These are phyloP conservation scores for Drosophila limbata DNA, from an alignment of 2,888 invertebrate genomes.

Conservation along the genomic window DNA sequence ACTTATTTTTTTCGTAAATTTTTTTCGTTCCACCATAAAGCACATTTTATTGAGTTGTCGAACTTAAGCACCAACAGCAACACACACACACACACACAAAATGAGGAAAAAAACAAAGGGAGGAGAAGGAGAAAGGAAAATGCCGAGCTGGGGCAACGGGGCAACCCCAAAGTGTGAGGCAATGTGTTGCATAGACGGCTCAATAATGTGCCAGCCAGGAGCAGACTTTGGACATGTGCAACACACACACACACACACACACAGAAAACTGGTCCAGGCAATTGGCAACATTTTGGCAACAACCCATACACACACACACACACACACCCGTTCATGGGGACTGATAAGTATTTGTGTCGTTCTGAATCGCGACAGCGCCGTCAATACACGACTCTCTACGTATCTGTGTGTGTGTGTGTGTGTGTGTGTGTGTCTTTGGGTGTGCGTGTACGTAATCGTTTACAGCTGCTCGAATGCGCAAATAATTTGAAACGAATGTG, in stretches of 20 bases:
- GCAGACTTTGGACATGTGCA: conserved; percentile 68
- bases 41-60: conserved; percentile 85
- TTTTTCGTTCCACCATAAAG: conserved; percentile 79
- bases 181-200: conserved; percentile 80
- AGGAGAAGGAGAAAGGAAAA: conserved; percentile 18
- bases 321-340: conserved; percentile 33
- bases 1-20: conserved; percentile 29
- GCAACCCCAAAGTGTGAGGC: conserved; percentile 58
- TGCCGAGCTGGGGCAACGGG: conserved; percentile 39
- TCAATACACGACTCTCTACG: conserved; percentile 19
- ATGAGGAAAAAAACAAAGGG: conserved; percentile 5
- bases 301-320: conserved; percentile 29
- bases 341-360: conserved; percentile 72
- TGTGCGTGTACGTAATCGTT: conserved; percentile 79
- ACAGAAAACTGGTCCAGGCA: conserved; percentile 61
- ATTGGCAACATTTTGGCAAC: conserved; percentile 75
- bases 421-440: conserved; percentile 12
- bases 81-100: conserved; percentile 24
- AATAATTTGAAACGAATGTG: conserved; percentile 79
- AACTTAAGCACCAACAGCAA: conserved; percentile 75
- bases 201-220: conserved; percentile 67
- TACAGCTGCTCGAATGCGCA: conserved; percentile 84
- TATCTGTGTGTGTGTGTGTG: conserved; percentile 9
- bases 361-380: conserved; percentile 52
- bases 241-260: conserved; percentile 60